Conservation (phyloP, 2,888 invertebrate genomes). For the Sesia apiformis region DNA sequence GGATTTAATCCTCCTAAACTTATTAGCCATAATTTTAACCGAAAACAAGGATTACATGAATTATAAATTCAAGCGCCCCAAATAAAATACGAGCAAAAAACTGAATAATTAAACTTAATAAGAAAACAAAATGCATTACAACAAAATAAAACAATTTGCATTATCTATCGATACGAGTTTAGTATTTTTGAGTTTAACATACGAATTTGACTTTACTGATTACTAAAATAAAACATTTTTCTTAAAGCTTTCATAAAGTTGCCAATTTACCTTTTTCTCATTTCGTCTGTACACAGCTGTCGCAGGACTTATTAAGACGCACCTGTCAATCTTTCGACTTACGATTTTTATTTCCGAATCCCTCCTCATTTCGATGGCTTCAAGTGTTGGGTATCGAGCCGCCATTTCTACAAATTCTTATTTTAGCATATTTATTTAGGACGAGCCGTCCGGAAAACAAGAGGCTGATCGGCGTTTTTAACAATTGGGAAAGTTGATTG, state of each 20-base stretch:
- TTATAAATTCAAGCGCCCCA: too few species aligned
- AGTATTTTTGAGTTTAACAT: too few species aligned
- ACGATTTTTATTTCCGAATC: constrained; percentile 58
- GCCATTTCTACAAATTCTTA: constrained; percentile 22
- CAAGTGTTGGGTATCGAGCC: constrained; percentile 47
- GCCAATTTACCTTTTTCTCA: constrained; percentile 66
- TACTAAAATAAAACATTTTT: constrained; percentile 13
- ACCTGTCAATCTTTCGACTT: constrained; percentile 68
- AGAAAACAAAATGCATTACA: too few species aligned
- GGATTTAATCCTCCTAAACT: too few species aligned
- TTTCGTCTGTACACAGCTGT: constrained; percentile 59
- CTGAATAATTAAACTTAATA: too few species aligned
- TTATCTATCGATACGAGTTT: too few species aligned
- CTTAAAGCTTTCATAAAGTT: constrained; percentile 36
- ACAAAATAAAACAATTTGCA: too few species aligned
- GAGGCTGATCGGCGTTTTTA: constrained; percentile 26
- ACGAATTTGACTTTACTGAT: constrained; percentile 2
- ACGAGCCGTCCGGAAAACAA: constrained; percentile 19
- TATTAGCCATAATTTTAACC: too few species aligned
- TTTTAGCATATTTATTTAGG: constrained; percentile 61
- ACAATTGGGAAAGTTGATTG: constrained; percentile 50
- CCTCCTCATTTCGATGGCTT: constrained; percentile 44
- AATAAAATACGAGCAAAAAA: too few species aligned
- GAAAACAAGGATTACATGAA: too few species aligned
- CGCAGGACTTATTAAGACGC: constrained; percentile 69